Percentiles rank a stretch among this genome's conserved stretches.
These are phyloP conservation scores for Liparis tanakae DNA, from an alignment of 2,797 vertebrate species.

Conservation along the genomic window DNA sequence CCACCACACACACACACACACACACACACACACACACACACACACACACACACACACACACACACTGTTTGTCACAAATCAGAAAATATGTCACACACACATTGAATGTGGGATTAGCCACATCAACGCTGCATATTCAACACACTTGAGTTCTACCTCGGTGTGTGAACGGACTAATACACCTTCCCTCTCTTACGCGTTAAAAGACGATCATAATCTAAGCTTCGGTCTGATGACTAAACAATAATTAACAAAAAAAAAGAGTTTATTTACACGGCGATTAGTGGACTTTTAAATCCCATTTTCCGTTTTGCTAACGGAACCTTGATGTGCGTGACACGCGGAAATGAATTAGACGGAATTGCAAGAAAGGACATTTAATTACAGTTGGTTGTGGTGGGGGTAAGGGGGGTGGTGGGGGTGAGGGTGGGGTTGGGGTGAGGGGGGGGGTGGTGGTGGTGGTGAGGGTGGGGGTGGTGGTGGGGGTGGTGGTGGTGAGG, in stretches of 20 bases:
- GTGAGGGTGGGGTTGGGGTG: too few relatives aligned
- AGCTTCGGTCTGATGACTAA: conserved; percentile 35
- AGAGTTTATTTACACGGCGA: conserved; percentile 44
- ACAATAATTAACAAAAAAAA: conserved; percentile 51
- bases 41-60: conserved; percentile 21
- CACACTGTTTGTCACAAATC: conserved; percentile 45
- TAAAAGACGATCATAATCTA: conserved; percentile 22
- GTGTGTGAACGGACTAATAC: conserved; percentile 60
- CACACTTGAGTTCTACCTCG: conserved; percentile 65
- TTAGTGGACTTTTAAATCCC: conserved; percentile 63
- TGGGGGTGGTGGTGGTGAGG: neutral
- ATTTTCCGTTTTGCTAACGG: conserved; percentile 54
- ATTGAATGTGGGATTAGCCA: conserved; percentile 39
- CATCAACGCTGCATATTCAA: conserved; percentile 71
- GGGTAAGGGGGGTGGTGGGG: too few relatives aligned
- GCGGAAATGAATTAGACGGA: conserved; percentile 44
- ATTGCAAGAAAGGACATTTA: conserved; percentile 37
- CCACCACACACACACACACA: conserved; percentile 19
- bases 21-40: too few relatives aligned
- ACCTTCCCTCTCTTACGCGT: conserved; percentile 39
- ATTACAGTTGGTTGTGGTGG: conserved; percentile 35
- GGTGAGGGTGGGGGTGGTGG: neutral
- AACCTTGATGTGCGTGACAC: conserved; percentile 47
- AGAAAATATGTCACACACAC: conserved; percentile 33
- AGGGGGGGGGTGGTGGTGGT: too few relatives aligned